Conservation (phyloP, 2,797 vertebrate genomes). For the Sitta carolinensis region DNA sequence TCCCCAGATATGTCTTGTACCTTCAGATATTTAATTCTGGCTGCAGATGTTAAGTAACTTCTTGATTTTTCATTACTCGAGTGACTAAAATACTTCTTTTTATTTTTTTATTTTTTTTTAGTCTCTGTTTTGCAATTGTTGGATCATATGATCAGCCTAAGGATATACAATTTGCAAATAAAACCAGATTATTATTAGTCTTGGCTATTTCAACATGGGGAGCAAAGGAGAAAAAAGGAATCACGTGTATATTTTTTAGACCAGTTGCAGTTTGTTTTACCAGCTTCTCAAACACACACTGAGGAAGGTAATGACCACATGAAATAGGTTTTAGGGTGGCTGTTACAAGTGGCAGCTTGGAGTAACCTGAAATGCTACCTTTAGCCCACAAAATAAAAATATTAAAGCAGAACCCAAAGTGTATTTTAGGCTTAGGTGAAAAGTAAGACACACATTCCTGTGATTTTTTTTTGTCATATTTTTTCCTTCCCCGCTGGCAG, state of each 20-base stretch:
- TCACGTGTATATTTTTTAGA: neutral
- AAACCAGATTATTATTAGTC: conserved; percentile 76
- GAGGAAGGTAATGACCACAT: neutral
- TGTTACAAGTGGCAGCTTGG: neutral
- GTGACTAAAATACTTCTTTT: conserved; percentile 39
- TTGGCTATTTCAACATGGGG: conserved; percentile 60
- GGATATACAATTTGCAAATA: conserved; percentile 70
- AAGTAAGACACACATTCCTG: neutral
- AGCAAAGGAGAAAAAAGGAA: conserved; percentile 9
- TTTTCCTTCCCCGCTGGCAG: neutral
- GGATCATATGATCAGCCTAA: conserved; percentile 73
- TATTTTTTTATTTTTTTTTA: conserved; percentile 41
- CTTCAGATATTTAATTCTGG: conserved; percentile 58
- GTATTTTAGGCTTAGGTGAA: neutral
- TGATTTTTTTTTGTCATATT: neutral
- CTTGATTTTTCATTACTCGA: conserved; percentile 70
- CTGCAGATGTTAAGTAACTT: conserved; percentile 61
- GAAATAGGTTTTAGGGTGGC: neutral
- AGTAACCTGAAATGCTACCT: neutral
- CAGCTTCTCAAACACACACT: neutral
- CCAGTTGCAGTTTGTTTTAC: conserved; percentile 47
- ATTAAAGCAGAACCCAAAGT: fast-evolving
- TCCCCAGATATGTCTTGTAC: conserved; percentile 32
- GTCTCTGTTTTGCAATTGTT: conserved; percentile 71
- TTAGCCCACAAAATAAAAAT: neutral